Evolutionary conservation across 2,888 invertebrate genomes (phyloP), one percentile per base, ranked within the genome.

Genomic region (Cataglyphis livida): DNA sequence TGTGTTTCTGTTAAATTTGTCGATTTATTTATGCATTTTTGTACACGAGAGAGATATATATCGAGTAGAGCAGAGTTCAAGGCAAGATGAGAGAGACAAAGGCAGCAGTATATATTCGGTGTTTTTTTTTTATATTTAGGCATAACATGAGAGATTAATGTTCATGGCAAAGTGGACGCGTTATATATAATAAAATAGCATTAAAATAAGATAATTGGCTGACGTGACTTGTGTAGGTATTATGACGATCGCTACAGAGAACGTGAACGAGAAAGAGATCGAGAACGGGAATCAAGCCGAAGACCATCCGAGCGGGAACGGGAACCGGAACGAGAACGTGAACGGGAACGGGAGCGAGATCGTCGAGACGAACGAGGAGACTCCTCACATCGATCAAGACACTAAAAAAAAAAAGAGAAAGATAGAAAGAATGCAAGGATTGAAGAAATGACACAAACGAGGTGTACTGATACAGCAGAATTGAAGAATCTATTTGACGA

Each of bases 201-300:
- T 74, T 86, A 88, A 90, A 85, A 57, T 90, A 87, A 90, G 91
- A 90, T 90, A 90, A 90, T 90, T 88, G 85, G 90, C 91, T 90
- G 88, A 90, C 90, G 91, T 90, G 83, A 89, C 91, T 88, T 95
- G 92, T 94, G 92, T 94, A 96, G 96, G 84, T 98, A 98, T 95
- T 98, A 98, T 95, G 98, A 98, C 91, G 98, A 98, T 95, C 96
- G 98, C 85, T 98, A 98, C 95, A 96, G 97, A 87, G 97, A 97
- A 91, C 95, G 96, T 84, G 93, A 95, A 95, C 96, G 95, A 92
- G 96, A 90, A 94, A 96, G 96, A 94, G 97, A 95, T 93, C 96
- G 94, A 94, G 96, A 95, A 94, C 96, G 95, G 93, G 96, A 95
- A 90, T 90, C 95, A 94, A 96, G 93, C 94, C 95, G 90, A 93